phyloP scores from a whole-genome alignment of 2,113 vertebrate species.

The Sylvia atricapilla region DNA sequence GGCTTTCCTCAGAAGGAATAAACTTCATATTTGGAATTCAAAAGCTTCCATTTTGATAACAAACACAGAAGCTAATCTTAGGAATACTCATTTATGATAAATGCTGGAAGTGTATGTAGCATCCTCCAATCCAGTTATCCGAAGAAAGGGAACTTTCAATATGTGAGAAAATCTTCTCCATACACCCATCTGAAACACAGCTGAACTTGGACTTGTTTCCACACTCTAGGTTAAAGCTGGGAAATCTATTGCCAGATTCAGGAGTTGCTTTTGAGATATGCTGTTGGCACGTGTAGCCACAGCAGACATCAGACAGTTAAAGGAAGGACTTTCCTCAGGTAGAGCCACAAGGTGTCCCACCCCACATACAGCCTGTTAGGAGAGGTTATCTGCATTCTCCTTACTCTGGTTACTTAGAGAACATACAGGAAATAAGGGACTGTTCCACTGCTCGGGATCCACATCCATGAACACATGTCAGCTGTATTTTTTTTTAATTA shows the following conservation, averaged over 20 bases:
- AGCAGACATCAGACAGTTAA: background rate
- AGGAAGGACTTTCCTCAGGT: background rate
- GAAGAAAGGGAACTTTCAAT: background rate
- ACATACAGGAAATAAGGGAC: background rate
- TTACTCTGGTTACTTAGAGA: background rate
- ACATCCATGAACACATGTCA: fast-evolving
- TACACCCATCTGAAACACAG: background rate
- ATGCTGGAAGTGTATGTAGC: background rate
- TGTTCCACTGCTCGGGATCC: background rate
- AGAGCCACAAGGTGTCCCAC: background rate
- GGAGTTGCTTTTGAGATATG: fast-evolving
- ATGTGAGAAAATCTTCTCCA: background rate
- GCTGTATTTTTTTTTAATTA: too few relatives aligned
- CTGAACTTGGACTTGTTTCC: background rate
- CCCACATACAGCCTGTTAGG: fast-evolving
- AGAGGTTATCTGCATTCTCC: background rate
- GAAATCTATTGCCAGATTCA: background rate
- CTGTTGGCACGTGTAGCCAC: background rate
- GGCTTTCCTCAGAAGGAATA: background rate
- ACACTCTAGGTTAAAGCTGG: background rate
- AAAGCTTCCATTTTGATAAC: background rate
- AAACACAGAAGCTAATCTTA: background rate
- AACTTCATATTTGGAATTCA: background rate
- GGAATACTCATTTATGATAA: background rate
- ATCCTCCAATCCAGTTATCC: background rate